A percentile compares a stretch with the other conserved stretches of the same genome.
These are phyloP conservation scores for Phalloptychus januarius DNA, from an alignment of 2,797 vertebrate species.

Conservation along the genomic window DNA sequence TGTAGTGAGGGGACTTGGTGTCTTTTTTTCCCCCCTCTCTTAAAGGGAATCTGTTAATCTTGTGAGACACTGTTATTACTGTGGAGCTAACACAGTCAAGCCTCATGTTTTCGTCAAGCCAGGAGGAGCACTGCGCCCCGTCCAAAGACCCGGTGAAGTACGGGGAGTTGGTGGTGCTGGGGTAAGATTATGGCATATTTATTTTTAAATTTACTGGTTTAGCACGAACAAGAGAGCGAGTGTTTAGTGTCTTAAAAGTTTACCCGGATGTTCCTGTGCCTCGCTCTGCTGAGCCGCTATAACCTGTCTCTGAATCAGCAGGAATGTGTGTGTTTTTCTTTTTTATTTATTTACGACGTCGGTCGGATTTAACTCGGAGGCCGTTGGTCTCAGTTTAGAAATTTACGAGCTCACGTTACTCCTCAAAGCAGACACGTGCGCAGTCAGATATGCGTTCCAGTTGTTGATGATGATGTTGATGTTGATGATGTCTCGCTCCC, in stretches of 20 bases:
- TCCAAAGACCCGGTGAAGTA: constrained; percentile 95
- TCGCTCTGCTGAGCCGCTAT: constrained; percentile 6
- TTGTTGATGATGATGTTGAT: constrained; percentile 14
- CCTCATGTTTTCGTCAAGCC: constrained; percentile 93
- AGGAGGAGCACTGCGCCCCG: constrained; percentile 92
- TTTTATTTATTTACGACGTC: neutral
- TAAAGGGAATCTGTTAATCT: constrained; percentile 54
- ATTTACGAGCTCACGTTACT: constrained; percentile 75
- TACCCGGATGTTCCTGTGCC: constrained; percentile 10
- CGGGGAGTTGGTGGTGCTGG: constrained; percentile 94
- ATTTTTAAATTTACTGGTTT: neutral
- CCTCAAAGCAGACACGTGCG: constrained; percentile 72
- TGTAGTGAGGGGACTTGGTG: constrained; percentile 63
- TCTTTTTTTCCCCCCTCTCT: constrained; percentile 47
- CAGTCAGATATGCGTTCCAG: constrained; percentile 39
- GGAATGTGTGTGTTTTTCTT: neutral
- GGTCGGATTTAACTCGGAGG: neutral
- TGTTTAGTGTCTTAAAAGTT: constrained; percentile 46
- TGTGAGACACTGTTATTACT: constrained; percentile 58
- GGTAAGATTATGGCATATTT: constrained; percentile 80
- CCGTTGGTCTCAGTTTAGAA: constrained; percentile 11
- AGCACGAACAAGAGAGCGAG: constrained; percentile 1
- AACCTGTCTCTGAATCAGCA: neutral
- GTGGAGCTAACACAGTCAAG: constrained; percentile 67
- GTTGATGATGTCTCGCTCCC: constrained; percentile 5